These are phyloP conservation scores for Nansenia antarctica DNA, from an alignment of 2,113 vertebrate species.

Conservation along the genomic window DNA sequence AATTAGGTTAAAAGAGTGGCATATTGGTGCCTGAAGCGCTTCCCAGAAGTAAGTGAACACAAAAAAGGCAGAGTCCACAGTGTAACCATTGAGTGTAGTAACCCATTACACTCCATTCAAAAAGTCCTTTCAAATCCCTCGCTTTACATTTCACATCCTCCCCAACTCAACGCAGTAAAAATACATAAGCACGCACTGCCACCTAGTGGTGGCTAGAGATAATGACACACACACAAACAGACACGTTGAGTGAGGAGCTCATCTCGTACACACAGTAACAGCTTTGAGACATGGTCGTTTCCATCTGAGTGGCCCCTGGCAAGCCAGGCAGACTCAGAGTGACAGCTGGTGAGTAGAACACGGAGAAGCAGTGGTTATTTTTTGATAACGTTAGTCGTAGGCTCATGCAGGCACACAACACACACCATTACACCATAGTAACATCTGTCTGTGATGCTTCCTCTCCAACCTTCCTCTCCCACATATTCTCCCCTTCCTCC, in stretches of 20 bases:
- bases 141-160: background rate
- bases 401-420: slow-evolving; percentile 28
- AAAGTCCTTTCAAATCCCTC: background rate
- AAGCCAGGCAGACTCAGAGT: slow-evolving; percentile 56
- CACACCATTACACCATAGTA: too few species aligned
- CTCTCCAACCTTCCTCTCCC: background rate
- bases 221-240: slow-evolving; percentile 41
- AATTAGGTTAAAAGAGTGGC: too few species aligned
- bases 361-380: slow-evolving; percentile 64
- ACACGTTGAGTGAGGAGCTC: slow-evolving; percentile 18
- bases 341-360: slow-evolving; percentile 76
- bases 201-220: slow-evolving; percentile 49
- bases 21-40: too few species aligned
- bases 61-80: too few species aligned
- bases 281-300: slow-evolving; percentile 79
- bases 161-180: slow-evolving; percentile 4
- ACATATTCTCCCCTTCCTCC: background rate
- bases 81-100: too few species aligned
- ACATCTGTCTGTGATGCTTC: too few species aligned
- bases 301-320: slow-evolving; percentile 53
- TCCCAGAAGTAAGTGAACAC: too few species aligned
- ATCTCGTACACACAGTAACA: slow-evolving; percentile 63
- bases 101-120: background rate
- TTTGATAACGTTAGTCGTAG: too few species aligned
- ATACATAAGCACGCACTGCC: slow-evolving; percentile 31